Percentiles rank a stretch among this genome's conserved stretches.
These are phyloP conservation scores for Noctua comes DNA, from an alignment of 2,888 invertebrate genomes.

Conservation along the genomic window DNA sequence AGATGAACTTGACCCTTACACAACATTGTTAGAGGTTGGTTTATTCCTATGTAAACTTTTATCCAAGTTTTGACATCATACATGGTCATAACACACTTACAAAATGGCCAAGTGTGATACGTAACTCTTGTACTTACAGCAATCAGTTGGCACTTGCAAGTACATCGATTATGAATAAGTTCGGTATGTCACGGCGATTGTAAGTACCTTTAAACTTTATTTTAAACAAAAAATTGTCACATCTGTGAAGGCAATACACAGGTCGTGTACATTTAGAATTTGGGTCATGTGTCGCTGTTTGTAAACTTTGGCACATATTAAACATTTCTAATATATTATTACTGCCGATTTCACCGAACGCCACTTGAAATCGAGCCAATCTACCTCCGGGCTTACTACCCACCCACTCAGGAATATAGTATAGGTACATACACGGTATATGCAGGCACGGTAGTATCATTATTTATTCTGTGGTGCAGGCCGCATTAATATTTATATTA, in stretches of 20 bases:
- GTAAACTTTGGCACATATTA: conserved; percentile 48
- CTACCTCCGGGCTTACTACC: conserved; percentile 21
- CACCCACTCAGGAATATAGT: neutral
- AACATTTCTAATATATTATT: conserved; percentile 52
- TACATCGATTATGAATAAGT: neutral
- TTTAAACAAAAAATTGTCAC: neutral
- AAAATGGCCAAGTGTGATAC: too few relatives aligned
- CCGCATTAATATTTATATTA: neutral
- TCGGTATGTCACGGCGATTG: neutral
- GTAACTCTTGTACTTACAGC: too few relatives aligned
- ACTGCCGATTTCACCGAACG: conserved; percentile 28
- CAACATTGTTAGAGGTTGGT: too few relatives aligned
- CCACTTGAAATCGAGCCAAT: conserved; percentile 55
- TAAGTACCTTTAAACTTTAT: neutral
- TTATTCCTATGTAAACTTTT: neutral
- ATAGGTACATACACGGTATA: neutral
- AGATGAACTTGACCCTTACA: neutral
- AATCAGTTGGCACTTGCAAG: too few relatives aligned
- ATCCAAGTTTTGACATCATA: too few relatives aligned
- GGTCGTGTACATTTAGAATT: conserved; percentile 35
- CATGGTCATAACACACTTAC: too few relatives aligned
- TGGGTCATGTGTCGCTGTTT: conserved; percentile 46
- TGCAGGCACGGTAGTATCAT: neutral
- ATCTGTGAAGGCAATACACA: neutral
- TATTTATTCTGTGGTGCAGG: neutral